Evolutionary conservation across 2,888 invertebrate species (phyloP).

Genomic region (Apamea monoglypha): DNA sequence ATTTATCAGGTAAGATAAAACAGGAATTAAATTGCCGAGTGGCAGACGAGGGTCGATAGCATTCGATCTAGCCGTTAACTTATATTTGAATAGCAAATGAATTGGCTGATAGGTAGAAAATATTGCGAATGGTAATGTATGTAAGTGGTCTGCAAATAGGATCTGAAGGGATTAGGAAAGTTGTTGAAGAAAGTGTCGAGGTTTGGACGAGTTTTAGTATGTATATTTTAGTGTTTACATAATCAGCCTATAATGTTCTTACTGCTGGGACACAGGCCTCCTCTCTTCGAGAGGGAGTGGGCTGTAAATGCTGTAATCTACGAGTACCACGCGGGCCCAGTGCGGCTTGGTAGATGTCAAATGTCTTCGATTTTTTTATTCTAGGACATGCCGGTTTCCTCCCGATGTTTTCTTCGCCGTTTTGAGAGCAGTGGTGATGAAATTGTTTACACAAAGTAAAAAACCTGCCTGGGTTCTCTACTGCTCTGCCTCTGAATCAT

Average conservation of each 20-base stretch:
- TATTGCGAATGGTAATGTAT: constrained; percentile 59
- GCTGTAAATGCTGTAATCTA: no score
- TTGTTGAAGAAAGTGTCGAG: constrained; percentile 44
- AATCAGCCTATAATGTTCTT: neutral
- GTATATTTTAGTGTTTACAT: constrained; percentile 4
- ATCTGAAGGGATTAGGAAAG: constrained; percentile 53
- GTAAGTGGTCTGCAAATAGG: constrained; percentile 56
- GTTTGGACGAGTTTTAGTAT: constrained; percentile 28
- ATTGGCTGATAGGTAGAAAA: constrained; percentile 45
- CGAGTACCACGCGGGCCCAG: no score
- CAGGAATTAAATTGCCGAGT: constrained; percentile 53
- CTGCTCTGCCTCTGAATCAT: no score
- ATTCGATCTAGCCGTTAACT: constrained; percentile 37
- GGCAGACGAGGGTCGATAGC: constrained; percentile 49
- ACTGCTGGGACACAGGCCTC: neutral
- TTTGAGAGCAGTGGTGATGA: no score
- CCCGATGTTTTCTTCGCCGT: no score
- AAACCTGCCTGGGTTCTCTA: no score
- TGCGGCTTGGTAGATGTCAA: neutral
- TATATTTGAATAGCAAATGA: constrained; percentile 64
- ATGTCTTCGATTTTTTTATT: neutral
- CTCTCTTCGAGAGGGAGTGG: neutral
- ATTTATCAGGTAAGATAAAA: constrained; percentile 57
- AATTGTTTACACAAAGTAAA: no score
- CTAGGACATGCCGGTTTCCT: no score